Evolutionary conservation across 2,888 invertebrate species (phyloP).

Genomic region (Pteria penguin): DNA sequence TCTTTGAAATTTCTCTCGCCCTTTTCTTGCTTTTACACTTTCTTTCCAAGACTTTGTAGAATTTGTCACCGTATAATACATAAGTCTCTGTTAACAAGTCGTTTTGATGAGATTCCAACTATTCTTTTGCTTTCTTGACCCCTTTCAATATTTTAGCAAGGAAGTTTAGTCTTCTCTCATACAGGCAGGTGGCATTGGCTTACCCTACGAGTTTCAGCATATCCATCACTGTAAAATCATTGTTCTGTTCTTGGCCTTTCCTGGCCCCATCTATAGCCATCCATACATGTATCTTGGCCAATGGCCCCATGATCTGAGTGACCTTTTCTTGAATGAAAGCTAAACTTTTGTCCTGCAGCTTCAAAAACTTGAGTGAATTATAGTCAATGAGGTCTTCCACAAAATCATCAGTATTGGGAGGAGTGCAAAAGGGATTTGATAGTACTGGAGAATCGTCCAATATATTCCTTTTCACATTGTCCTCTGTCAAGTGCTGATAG

Average conservation of each 20-base stretch:
- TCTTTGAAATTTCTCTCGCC: constrained; percentile 6
- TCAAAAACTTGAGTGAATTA: constrained; percentile 13
- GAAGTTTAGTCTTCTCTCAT: constrained; percentile 14
- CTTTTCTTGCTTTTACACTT: constrained; percentile 20
- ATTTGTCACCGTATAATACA: not conserved
- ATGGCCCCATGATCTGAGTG: constrained; percentile 19
- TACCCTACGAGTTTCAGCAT: not conserved
- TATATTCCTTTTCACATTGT: not conserved
- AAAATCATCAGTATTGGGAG: constrained; percentile 4
- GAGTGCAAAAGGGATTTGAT: not conserved
- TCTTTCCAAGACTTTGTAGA: constrained; percentile 12
- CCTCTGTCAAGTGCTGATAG: constrained; percentile 7
- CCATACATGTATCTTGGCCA: constrained; percentile 22
- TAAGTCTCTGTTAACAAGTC: not conserved
- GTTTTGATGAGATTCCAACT: constrained; percentile 3
- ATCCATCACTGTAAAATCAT: not conserved
- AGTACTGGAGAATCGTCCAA: not conserved
- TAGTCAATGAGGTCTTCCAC: constrained; percentile 15
- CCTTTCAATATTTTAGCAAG: constrained; percentile 24
- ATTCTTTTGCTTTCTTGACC: constrained; percentile 15
- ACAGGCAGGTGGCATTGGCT: constrained; percentile 8
- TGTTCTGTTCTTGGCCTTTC: not conserved
- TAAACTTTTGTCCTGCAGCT: constrained; percentile 18
- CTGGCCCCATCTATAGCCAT: constrained; percentile 7
- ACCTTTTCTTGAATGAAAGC: constrained; percentile 13